These are phyloP conservation scores for Cheilosia vulpina DNA, from an alignment of 2,888 invertebrate species.

Conservation along the genomic window DNA sequence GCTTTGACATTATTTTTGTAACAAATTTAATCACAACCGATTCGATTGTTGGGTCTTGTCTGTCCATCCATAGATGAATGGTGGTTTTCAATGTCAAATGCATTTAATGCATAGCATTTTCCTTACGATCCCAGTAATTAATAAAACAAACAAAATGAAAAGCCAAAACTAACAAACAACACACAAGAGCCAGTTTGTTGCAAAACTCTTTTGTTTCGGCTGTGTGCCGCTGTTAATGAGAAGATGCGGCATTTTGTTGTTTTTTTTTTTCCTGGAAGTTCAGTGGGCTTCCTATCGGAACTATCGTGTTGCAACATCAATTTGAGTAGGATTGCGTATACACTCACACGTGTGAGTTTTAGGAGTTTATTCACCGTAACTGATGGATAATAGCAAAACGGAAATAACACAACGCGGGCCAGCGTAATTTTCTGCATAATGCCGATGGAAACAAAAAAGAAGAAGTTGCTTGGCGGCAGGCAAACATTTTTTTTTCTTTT, in stretches of 20 bases:
- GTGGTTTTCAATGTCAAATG: constrained; percentile 39
- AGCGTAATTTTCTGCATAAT: constrained; percentile 20
- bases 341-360: not conserved
- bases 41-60: constrained; percentile 1
- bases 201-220: constrained; percentile 56
- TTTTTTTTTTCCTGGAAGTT: constrained; percentile 54
- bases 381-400: constrained; percentile 57
- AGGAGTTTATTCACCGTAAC: constrained; percentile 53
- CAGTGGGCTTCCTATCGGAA: constrained; percentile 67
- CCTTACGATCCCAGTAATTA: constrained; percentile 49
- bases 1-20: constrained; percentile 54
- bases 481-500: not conserved
- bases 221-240: constrained; percentile 31
- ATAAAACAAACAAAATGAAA: constrained; percentile 19
- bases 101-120: constrained; percentile 43
- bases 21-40: constrained; percentile 4
- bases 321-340: constrained; percentile 5
- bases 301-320: constrained; percentile 36
- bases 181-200: constrained; percentile 43
- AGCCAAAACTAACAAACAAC: not conserved
- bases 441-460: not conserved
- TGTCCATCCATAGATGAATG: not conserved
- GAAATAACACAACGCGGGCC: constrained; percentile 41
- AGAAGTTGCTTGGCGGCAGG: not conserved
- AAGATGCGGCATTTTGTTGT: constrained; percentile 15